Conservation (phyloP, 2,888 invertebrate species). For the Carterocephalus palaemon region DNA sequence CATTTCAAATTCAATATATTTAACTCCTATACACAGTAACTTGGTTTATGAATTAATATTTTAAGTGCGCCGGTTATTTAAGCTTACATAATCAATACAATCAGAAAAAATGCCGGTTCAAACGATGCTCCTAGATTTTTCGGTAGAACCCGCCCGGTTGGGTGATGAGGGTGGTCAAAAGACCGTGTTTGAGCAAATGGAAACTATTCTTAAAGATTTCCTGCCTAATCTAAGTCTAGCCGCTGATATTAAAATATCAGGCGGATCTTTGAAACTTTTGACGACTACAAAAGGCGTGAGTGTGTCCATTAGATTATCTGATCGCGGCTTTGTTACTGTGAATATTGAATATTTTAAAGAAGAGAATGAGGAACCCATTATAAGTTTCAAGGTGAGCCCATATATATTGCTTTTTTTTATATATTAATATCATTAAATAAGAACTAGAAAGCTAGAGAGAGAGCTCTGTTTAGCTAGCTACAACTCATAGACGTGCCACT, state of each 20-base stretch:
- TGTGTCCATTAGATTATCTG: constrained; percentile 84
- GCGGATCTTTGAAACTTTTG: constrained; percentile 83
- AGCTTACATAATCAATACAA: constrained; percentile 35
- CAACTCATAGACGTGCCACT: no score
- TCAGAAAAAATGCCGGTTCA: constrained; percentile 86
- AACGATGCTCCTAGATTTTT: constrained; percentile 88
- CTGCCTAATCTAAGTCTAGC: constrained; percentile 84
- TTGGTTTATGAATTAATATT: no score
- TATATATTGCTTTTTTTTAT: no score
- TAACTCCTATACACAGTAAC: no score
- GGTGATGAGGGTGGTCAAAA: constrained; percentile 83
- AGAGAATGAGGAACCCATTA: constrained; percentile 84
- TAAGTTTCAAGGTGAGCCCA: constrained; percentile 85
- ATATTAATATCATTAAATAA: no score
- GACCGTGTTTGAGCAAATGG: constrained; percentile 81
- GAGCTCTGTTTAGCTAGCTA: no score
- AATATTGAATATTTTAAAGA: constrained; percentile 90
- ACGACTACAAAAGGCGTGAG: constrained; percentile 84
- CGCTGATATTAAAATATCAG: constrained; percentile 82
- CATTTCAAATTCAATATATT: no score
- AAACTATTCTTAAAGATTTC: constrained; percentile 84
- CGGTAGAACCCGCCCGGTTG: constrained; percentile 83
- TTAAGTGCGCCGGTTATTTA: constrained; percentile 46
- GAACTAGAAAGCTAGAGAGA: no score
- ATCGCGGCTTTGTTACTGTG: constrained; percentile 86